A percentile compares a stretch with the other conserved stretches of the same genome.
Evolutionary conservation across 2,797 vertebrate species (phyloP).

Genomic region (Macroramphosus scolopax): DNA sequence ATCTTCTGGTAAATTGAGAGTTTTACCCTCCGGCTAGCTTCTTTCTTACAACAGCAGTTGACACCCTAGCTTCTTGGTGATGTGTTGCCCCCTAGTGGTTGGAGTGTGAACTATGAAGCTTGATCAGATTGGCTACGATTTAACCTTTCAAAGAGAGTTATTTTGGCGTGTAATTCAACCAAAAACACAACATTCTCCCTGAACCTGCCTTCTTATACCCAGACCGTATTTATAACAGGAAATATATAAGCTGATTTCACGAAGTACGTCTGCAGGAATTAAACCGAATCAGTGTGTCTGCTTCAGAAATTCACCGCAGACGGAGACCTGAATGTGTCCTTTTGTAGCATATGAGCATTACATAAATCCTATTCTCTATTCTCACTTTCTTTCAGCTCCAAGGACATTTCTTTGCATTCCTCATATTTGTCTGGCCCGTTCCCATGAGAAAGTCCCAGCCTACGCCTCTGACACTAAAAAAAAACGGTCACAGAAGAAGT

Average conservation of each 20-base stretch:
- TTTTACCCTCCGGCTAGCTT: too few relatives aligned
- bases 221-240: slow-evolving; percentile 15
- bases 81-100: too few relatives aligned
- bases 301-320: slow-evolving; percentile 11
- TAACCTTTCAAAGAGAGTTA: too few relatives aligned
- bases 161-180: too few relatives aligned
- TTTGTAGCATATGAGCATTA: slow-evolving; percentile 57
- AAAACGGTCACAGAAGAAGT: slow-evolving; percentile 33
- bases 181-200: too few relatives aligned
- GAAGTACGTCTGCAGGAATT: slow-evolving; percentile 18
- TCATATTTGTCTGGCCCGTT: slow-evolving; percentile 42
- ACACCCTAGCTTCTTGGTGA: too few relatives aligned
- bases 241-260: slow-evolving; percentile 34
- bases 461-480: slow-evolving; percentile 27
- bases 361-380: slow-evolving; percentile 52
- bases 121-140: too few relatives aligned
- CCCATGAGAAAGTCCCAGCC: slow-evolving; percentile 68
- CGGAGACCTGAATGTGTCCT: slow-evolving; percentile 15
- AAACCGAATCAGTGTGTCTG: slow-evolving; percentile 20
- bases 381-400: slow-evolving; percentile 19
- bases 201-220: slow-evolving; percentile 2
- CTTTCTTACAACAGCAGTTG: too few relatives aligned
- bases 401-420: slow-evolving; percentile 56
- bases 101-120: too few relatives aligned
- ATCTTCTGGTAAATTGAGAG: too few relatives aligned